phyloP scores from a whole-genome alignment of 1,140 invertebrate species.

The Thereuonema tuberculata region DNA sequence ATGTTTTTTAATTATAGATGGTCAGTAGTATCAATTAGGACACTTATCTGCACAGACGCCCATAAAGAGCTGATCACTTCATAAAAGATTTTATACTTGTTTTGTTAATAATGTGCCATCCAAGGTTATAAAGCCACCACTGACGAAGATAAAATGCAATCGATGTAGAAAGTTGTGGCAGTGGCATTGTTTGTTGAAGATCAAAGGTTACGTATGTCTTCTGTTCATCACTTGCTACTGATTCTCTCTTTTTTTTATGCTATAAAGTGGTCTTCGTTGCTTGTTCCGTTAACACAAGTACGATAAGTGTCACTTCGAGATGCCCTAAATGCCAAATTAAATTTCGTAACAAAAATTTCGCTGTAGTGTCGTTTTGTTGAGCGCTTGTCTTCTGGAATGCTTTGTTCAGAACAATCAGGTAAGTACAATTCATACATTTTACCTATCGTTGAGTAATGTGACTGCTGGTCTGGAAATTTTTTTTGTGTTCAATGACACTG shows the following conservation, averaged over 20 bases:
- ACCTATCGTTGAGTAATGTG: conserved; percentile 2
- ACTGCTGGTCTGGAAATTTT: conserved; percentile 1
- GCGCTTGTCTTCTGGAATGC: not conserved
- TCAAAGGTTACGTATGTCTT: not conserved
- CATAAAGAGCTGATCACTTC: conserved; percentile 8
- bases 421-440: no score
- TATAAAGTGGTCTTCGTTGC: no score
- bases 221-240: not conserved
- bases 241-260: not conserved
- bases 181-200: conserved; percentile 12
- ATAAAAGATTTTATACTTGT: not conserved
- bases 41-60: conserved; percentile 2
- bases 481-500: conserved; percentile 1
- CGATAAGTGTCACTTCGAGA: no score
- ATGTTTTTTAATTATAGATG: conserved; percentile 1
- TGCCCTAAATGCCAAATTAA: not conserved
- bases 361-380: not conserved
- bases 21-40: not conserved
- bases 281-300: no score
- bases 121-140: conserved; percentile 11
- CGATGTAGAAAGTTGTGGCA: conserved; percentile 3
- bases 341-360: not conserved
- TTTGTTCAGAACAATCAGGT: conserved; percentile 5
- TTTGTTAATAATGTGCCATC: conserved; percentile 1
- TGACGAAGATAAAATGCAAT: conserved; percentile 9